Evolutionary conservation across 2,797 vertebrate species (phyloP).

Genomic region (Peromyscus attwateri): DNA sequence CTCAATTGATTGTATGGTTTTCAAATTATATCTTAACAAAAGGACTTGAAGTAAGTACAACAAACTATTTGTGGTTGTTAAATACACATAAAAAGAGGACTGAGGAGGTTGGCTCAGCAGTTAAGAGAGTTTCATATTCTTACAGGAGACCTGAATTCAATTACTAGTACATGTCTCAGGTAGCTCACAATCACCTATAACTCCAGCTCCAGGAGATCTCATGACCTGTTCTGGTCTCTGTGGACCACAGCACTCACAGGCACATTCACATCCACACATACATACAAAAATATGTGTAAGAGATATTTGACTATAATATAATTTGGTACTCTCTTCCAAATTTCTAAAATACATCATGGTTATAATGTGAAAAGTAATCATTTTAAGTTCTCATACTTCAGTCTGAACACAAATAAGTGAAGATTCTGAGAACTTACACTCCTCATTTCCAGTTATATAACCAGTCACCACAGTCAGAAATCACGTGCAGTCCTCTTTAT

Average conservation of each 20-base stretch:
- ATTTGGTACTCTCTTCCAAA: neutral
- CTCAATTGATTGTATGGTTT: neutral
- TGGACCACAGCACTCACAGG: neutral
- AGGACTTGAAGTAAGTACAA: neutral
- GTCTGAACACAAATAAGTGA: slow-evolving; percentile 45
- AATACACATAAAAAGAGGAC: neutral
- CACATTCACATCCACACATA: neutral
- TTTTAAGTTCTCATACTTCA: slow-evolving; percentile 21
- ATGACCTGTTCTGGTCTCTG: neutral
- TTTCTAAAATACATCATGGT: slow-evolving; percentile 58
- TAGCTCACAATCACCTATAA: neutral
- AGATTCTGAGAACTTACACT: neutral
- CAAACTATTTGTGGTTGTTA: slow-evolving; percentile 23
- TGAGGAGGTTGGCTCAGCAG: neutral
- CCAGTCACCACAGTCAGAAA: slow-evolving; percentile 3
- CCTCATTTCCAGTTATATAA: slow-evolving; percentile 6
- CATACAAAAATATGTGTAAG: neutral
- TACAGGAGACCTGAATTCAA: neutral
- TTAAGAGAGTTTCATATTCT: neutral
- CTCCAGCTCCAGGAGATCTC: neutral
- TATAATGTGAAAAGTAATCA: slow-evolving; percentile 60
- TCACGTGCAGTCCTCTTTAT: neutral
- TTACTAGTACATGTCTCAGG: neutral
- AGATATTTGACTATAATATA: slow-evolving; percentile 4
- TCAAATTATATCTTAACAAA: neutral